Base-by-base conservation (phyloP, 2,113 vertebrate species). In the Oncorhynchus gorbuscha region DNA sequence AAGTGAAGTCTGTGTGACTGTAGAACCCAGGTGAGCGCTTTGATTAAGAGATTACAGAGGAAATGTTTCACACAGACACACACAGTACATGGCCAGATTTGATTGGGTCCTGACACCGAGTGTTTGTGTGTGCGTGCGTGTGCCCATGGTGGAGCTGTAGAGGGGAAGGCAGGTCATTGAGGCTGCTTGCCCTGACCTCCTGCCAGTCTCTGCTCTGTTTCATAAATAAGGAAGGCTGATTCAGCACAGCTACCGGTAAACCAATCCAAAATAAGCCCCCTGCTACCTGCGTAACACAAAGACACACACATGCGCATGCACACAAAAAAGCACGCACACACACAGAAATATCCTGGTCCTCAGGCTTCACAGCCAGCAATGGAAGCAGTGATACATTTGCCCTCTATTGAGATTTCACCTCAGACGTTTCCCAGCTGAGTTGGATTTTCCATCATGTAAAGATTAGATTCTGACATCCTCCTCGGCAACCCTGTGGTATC, bases 11-110 rank as follows among this genome's bases (percentile, higher is more conserved):
- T 83, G 71, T 83, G 78, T 69, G 39, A 39, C 39, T 45, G 39
- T 3, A 45, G 39, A 45, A 80, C 77, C 81, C 85, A 88, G 88
- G 90, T 86, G 84, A 78, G 80, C 74, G 85, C 76, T 78, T 71
- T 88, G 88, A 90, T 92, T 86, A 90, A 84, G 61, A 87, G 89
- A 91, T 90, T 91, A 89, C 71, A 64, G 77, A 83, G 88, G 90
- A 89, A 90, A 80, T 73, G 61, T 73, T 79, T 76, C 74, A 71
- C 32, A 72, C 30, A 2, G 6, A 2, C 35, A 7, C 35, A 30
- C 64, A 69, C 39, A 39, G 39, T 39, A 9, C 39, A 39, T 39
- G 39, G 16, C 3, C 18, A 18, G 49, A 51, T 51, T 16, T 51
- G 14, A 51, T 5, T 45, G 39, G 39, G 9, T 11, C 39, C 9